These are phyloP conservation scores for Callosobruchus maculatus DNA, from an alignment of 2,888 invertebrate genomes.

Conservation along the genomic window DNA sequence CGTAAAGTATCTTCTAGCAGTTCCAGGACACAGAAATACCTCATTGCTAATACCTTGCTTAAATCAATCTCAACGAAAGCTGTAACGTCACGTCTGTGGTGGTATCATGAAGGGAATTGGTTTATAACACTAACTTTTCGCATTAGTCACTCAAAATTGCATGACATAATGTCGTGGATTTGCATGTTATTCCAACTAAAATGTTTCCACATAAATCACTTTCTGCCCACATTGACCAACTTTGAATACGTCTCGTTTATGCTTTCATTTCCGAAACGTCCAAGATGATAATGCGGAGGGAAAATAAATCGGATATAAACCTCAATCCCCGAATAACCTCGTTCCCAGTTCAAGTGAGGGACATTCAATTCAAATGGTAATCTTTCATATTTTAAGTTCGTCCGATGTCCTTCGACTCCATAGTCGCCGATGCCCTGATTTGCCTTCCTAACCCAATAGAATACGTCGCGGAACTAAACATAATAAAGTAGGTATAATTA, in stretches of 20 bases:
- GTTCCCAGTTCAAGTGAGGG: background rate
- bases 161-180: background rate
- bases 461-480: too few relatives aligned
- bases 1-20: too few relatives aligned
- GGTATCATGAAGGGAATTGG: background rate
- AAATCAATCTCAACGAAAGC: background rate
- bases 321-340: background rate
- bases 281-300: background rate
- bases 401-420: background rate
- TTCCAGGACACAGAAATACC: too few relatives aligned
- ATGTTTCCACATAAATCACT: background rate
- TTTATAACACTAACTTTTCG: background rate
- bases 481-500: too few relatives aligned
- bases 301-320: background rate
- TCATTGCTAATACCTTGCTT: too few relatives aligned
- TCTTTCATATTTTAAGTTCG: background rate
- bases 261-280: background rate
- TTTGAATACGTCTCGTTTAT: background rate
- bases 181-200: background rate
- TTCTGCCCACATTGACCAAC: background rate
- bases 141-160: background rate
- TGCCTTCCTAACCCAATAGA: too few relatives aligned
- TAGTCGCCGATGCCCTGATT: too few relatives aligned
- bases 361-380: background rate
- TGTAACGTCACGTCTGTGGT: background rate